Conservation (phyloP, 2,888 invertebrate species). For the Cryptocephalus primarius region DNA sequence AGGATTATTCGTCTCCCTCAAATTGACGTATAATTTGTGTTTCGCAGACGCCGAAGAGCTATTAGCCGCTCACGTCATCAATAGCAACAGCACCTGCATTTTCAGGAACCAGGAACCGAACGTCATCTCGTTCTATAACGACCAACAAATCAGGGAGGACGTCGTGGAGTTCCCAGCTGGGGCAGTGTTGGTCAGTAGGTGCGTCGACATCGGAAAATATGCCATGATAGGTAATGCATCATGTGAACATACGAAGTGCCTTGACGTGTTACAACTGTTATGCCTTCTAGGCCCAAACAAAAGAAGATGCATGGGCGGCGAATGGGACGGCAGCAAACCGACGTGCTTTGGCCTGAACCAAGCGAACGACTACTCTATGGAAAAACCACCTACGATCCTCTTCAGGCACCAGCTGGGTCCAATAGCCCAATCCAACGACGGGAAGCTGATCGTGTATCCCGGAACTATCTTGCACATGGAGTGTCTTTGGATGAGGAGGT, state of each 20-base stretch:
- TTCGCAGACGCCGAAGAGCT: slow-evolving; percentile 28
- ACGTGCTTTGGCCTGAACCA: slow-evolving; percentile 74
- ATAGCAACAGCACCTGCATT: slow-evolving; percentile 58
- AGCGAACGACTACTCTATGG: slow-evolving; percentile 79
- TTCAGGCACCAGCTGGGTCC: slow-evolving; percentile 74
- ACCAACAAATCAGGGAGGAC: slow-evolving; percentile 64
- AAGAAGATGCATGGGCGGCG: slow-evolving; percentile 63
- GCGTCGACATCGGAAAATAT: slow-evolving; percentile 79
- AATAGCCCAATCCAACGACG: slow-evolving; percentile 78
- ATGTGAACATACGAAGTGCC: background rate
- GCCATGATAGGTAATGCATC: slow-evolving; percentile 46
- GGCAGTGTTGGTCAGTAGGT: slow-evolving; percentile 48
- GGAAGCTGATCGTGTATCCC: slow-evolving; percentile 74
- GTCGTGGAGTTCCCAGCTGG: slow-evolving; percentile 70
- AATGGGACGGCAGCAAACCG: slow-evolving; percentile 72
- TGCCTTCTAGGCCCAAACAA: slow-evolving; percentile 50
- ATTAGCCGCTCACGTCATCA: slow-evolving; percentile 23
- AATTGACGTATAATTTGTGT: no score
- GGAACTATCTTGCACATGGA: slow-evolving; percentile 81
- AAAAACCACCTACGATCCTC: slow-evolving; percentile 74
- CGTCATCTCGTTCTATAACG: slow-evolving; percentile 72
- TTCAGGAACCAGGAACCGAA: slow-evolving; percentile 69
- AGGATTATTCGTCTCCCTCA: no score
- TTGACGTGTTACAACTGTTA: no score
- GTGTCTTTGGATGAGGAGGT: slow-evolving; percentile 76